Base-by-base conservation (phyloP, 1,140 invertebrate genomes). In the Eupristina koningsbergeri region DNA sequence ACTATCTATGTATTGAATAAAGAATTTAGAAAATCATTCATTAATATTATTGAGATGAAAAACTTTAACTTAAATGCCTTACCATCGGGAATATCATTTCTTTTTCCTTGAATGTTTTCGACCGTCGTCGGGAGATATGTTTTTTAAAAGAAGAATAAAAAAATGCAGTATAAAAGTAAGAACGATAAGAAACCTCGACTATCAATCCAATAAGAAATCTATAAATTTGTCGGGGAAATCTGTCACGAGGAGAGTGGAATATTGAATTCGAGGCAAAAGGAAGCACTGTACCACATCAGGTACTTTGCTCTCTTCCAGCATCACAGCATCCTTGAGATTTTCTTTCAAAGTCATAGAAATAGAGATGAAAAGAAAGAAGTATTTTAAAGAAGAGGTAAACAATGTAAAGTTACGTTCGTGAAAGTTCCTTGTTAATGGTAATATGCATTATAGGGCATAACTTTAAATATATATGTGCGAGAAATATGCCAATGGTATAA, bases 211-310 rank as follows among this genome's bases (percentile, higher is more conserved):
- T 86, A 86, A 86, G 86, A 87, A 85, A 87, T 89, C 88, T 88
- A 89, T 89, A 89, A 89, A 89, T 89, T 89, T 86, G 75, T 85
- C 87, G 22, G 64, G 80, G 85, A 86, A 88, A 89, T 89, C 89
- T 88, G 88, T 89, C 88, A 84, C 86, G 84, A 89, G 84, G 45
- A 83, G 61, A 26, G 26, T 19, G 63, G 82, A 83, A 83, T 83
- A 83, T 83, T 83, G 82, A 83, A 63, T 83, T 71, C 64, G 22
- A 63, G 58, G 26, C 22, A 67, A n/a, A 34, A 19, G 31, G 26
- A 47, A 29, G 74, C 31, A 36, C 58, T 31, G 22, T 39, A 53
- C 71, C 41, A 58, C 81, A 39, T 29, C 36, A 26, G 63, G 63
- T 73, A 78, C 76, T 83, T 78, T 83, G 36, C 47, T 61, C 53